Conservation (phyloP, 2,797 vertebrate genomes). For the Galaxias olidus region DNA sequence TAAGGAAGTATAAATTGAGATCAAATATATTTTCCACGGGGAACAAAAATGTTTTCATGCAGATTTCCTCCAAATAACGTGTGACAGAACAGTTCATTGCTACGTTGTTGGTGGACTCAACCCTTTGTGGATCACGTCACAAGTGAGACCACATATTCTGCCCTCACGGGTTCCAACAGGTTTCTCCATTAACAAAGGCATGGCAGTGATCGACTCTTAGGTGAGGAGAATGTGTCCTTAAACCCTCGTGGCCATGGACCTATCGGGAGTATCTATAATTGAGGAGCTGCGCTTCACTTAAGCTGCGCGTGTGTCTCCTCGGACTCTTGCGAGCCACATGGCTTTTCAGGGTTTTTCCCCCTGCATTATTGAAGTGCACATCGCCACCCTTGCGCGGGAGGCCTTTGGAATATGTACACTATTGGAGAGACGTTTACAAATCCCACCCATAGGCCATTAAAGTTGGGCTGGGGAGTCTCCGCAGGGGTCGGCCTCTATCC, state of each 20-base stretch:
- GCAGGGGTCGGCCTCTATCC: background rate
- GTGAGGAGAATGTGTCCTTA: conserved; percentile 15
- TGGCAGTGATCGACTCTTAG: conserved; percentile 5
- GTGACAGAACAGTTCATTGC: too few relatives aligned
- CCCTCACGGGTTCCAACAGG: background rate
- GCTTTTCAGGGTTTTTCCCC: conserved; percentile 3
- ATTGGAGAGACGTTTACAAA: conserved; percentile 30
- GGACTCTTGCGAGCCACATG: conserved; percentile 14
- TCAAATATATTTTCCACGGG: conserved; percentile 18
- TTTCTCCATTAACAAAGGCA: conserved; percentile 11
- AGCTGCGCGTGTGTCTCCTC: conserved; percentile 21
- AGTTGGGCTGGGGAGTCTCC: conserved; percentile 27
- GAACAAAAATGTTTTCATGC: background rate
- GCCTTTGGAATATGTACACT: conserved; percentile 31
- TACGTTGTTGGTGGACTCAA: too few relatives aligned
- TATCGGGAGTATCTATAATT: conserved; percentile 16
- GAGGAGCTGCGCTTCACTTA: conserved; percentile 21
- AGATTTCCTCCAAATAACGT: too few relatives aligned
- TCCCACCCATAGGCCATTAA: conserved; percentile 43
- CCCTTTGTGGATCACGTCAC: too few relatives aligned
- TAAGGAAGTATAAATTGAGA: conserved; percentile 7
- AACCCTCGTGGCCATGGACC: background rate
- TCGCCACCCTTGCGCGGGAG: conserved; percentile 32
- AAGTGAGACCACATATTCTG: background rate
- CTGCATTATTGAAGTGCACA: conserved; percentile 53